A percentile compares a stretch with the other conserved stretches of the same genome.
Conservation (phyloP, 2,113 vertebrate genomes). For the Ciconia stormi region DNA sequence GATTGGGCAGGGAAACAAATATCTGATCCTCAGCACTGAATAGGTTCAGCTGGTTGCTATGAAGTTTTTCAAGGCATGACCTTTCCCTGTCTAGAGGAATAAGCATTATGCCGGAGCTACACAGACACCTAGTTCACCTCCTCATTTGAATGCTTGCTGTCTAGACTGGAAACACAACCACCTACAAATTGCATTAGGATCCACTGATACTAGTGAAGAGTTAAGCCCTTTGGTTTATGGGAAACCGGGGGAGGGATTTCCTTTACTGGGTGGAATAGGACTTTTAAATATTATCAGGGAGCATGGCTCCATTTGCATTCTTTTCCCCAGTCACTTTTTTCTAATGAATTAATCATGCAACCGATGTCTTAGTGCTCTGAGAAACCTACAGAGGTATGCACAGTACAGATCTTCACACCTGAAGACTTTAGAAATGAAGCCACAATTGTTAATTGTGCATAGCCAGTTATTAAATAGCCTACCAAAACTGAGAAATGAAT, state of each 20-base stretch:
- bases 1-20: neutral
- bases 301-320: neutral
- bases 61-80: neutral
- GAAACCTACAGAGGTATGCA: neutral
- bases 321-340: neutral
- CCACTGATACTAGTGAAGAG: neutral
- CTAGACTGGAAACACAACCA: neutral
- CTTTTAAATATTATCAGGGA: neutral
- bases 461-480: neutral
- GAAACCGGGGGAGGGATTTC: neutral
- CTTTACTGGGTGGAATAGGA: neutral
- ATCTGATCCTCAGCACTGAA: neutral
- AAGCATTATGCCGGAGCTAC: neutral
- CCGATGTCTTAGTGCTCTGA: neutral
- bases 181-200: neutral
- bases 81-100: neutral
- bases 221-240: neutral
- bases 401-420: neutral
- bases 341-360: neutral
- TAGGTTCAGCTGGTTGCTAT: neutral
- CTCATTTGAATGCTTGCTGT: neutral
- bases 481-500: neutral
- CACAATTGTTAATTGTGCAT: neutral
- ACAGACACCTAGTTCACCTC: neutral
- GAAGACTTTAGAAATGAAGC: neutral